A percentile compares a stretch with the other conserved stretches of the same genome.
Evolutionary conservation across 2,888 invertebrate species (phyloP).

Genomic region (Philhelius pedissequus): DNA sequence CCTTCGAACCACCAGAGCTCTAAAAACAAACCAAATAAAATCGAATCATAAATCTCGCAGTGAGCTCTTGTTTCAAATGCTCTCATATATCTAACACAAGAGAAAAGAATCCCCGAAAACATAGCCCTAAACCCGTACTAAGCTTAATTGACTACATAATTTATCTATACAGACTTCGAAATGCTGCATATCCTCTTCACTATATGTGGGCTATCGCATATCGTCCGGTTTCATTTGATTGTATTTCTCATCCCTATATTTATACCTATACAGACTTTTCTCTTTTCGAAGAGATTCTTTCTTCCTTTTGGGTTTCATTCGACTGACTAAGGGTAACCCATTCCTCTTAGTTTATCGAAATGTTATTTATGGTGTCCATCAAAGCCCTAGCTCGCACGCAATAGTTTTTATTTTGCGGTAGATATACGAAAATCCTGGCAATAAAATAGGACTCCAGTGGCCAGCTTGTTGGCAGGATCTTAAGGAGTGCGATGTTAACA

Average conservation of each 20-base stretch:
- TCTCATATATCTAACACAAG: background rate
- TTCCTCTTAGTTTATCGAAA: constrained; percentile 15
- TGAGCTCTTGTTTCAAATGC: background rate
- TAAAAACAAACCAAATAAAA: constrained; percentile 48
- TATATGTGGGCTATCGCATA: constrained; percentile 16
- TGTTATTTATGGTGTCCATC: constrained; percentile 59
- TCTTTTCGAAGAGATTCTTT: background rate
- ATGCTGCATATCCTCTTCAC: constrained; percentile 21
- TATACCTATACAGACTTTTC: background rate
- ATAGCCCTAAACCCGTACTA: constrained; percentile 71
- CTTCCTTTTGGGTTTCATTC: background rate
- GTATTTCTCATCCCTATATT: background rate
- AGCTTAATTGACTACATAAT: constrained; percentile 77
- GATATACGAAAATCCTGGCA: constrained; percentile 27
- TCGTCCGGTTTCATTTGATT: background rate
- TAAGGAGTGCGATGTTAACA: constrained; percentile 42
- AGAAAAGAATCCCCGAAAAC: constrained; percentile 36
- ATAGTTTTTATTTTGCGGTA: constrained; percentile 67
- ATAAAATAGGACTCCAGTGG: constrained; percentile 25
- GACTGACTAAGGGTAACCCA: background rate
- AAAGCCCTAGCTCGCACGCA: constrained; percentile 62
- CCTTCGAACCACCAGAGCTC: constrained; percentile 10
- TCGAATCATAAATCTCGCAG: constrained; percentile 65
- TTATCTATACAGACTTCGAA: constrained; percentile 70
- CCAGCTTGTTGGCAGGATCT: constrained; percentile 40